Evolutionary conservation across 2,888 invertebrate genomes (phyloP), one percentile per base, ranked within the genome.

Genomic region (Orchestes rusci): DNA sequence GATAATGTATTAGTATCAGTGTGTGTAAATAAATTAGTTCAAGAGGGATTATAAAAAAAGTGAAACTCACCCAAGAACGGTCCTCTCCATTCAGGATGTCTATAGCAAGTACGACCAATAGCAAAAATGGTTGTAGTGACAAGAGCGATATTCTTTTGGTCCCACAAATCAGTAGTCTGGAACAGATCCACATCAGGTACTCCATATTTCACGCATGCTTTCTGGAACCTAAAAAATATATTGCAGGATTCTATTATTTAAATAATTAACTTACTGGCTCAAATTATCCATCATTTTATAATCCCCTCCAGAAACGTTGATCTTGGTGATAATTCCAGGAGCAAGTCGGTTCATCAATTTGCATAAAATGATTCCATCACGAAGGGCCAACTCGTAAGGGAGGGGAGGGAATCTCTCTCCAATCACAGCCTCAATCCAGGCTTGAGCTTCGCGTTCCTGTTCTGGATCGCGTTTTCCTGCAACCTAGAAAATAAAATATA

Each of bases 221-320:
- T 82, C 58, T 88, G 82, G 65, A 93, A 91, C 62, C 86, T 86
- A 66, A 33, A 23, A 23, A 8, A 20, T 20, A n/a, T n/a, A n/a
- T n/a, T 10, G 16, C 18, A 16, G 3, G 16, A 16, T 5, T 16
- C 7, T 32, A 15, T 7, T 27, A n/a, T 31, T 31, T 12, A 31
- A 19, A 38, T 16, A 16, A 15, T 29, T n/a, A 41, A 79, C 84
- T 76, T 66, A 95, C 85, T 87, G 86, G 69, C 79, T 86, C 49
- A 94, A 84, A 65, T 95, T 95, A 64, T 95, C 94, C 93, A 95
- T 94, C 76, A 89, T 84, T 65, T 93, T 94, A 74, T 95, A 95
- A 61, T 93, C 92, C 3, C 91, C 90, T 2, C 91, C 90, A 1
- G 80, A 78, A 17, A 80, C 74, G 69, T 92, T 91, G 62, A 94